Evolutionary conservation across 2,888 invertebrate genomes (phyloP), one percentile per base, ranked within the genome.

Genomic region (Choreutis nemorana): DNA sequence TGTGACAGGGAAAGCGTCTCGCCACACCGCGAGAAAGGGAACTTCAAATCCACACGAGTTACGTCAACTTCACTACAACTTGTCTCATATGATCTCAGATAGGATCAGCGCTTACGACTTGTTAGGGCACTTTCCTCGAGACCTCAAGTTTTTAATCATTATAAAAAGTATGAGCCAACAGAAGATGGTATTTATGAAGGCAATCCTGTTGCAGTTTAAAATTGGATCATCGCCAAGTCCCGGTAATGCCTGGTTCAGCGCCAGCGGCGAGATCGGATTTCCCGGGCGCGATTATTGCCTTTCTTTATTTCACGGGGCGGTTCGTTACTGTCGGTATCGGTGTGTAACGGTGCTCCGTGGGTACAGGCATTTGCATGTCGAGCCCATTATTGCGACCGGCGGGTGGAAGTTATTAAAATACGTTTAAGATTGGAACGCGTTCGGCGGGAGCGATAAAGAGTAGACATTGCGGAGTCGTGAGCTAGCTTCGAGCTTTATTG

Each of bases 401-500:
- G 55, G 61, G 60, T 62, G 60, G 67, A 68, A 64, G 64, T 71
- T 72, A 72, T 72, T 75, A 70, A 72, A 73, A 72, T 70, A 64
- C 63, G 56, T 67, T 71, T 66, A 68, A 73, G 67, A 71, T 72
- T 55, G 61, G 44, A 59, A 57, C 48, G 66, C 55, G 61, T 66
- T 70, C 53, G 62, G 58, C 37, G 45, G 55, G 48, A 54, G 57
- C 61, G 71, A 72, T 75, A 72, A 72, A 65, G 59, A 55, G 65
- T 59, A 61, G 62, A 64, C 64, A 62, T 64, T 66, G 62, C 57
- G 37, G 56, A 73, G 63, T 71, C 70, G 72, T 71, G 71, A 68
- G 66, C 52, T 58, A 42, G 65, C 65, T 68, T 41, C 59, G 58
- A 71, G 72, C 62, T 64, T 72, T 72, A 73, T 71, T 64, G 68